Base-by-base conservation (phyloP, 2,797 vertebrate species). In the Harpagifer antarcticus region DNA sequence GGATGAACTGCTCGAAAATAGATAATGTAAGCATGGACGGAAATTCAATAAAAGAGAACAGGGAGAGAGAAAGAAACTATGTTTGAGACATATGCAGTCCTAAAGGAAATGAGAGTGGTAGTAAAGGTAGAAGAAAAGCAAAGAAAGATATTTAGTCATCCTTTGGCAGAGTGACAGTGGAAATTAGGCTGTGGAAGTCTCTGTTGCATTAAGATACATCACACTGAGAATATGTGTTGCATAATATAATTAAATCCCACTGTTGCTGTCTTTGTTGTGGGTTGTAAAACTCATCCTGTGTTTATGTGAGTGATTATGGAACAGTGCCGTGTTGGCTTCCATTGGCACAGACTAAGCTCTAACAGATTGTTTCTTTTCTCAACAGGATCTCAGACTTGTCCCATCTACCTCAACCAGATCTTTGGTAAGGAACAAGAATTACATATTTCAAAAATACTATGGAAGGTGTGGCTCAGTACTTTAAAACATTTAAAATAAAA, bases 181-280 rank as follows among this genome's bases (percentile, higher is more conserved):
- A 79, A 64, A 80, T 56, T 57, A 74, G 73, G 72, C 54, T 20
- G 55, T 67, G 74, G 74, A 87, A 78, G 69, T 69, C 76, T 68
- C 66, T 69, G 65, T 68, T 81, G 82, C 83, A 81, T 79, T 73
- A 68, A 68, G 57, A 82, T 50, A 52, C 57, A 78, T 78, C 72
- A 76, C 62, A 69, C 54, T 64, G 67, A 84, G 8, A 78, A 82
- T 74, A 61, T 76, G 74, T 74, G 71, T 67, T 71, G 68, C 54
- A 58, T 53, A 52, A 59, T 66, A 33, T 90, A 72, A 91, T 89
- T 72, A 83, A 68, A 87, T 82, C 72, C 74, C 16, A 59, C 71
- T 75, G 71, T 62, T 69, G 66, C 45, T 64, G 69, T 72, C 73
- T 86, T 67, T 79, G 57, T 71, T 68, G 60, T 81, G 76, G 59